A percentile compares a stretch with the other conserved stretches of the same genome.
Evolutionary conservation across 2,797 vertebrate genomes (phyloP).

Genomic region (Typhlichthys subterraneus): DNA sequence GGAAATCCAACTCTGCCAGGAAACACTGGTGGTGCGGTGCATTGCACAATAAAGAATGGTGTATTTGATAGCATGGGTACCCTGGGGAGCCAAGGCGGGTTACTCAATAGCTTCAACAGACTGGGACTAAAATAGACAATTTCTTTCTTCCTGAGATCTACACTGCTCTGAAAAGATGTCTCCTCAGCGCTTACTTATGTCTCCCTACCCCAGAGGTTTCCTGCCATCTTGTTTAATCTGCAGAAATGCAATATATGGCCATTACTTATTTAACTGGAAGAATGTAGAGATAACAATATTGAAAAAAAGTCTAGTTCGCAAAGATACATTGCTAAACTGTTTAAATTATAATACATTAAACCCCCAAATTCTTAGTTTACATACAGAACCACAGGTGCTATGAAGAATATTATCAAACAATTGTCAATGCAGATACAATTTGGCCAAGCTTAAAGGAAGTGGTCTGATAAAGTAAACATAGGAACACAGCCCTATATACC

Average conservation of each 20-base stretch:
- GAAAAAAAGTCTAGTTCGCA: neutral
- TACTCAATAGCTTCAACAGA: constrained; percentile 78
- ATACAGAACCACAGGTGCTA: too few species aligned
- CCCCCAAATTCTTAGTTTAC: too few species aligned
- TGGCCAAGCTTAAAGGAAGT: too few species aligned
- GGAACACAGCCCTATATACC: too few species aligned
- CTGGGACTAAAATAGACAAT: constrained; percentile 72
- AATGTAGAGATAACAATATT: constrained; percentile 2
- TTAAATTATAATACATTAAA: too few species aligned
- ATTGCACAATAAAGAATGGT: constrained; percentile 68
- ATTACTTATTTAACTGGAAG: constrained; percentile 50
- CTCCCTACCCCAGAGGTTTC: constrained; percentile 68
- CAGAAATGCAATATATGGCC: constrained; percentile 63
- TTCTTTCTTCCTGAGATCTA: constrained; percentile 69
- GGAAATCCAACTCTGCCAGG: constrained; percentile 53
- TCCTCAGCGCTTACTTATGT: constrained; percentile 73
- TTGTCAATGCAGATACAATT: too few species aligned
- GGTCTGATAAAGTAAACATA: too few species aligned
- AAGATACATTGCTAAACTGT: neutral
- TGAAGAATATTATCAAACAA: too few species aligned
- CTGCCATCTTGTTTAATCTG: constrained; percentile 70
- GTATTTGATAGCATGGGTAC: constrained; percentile 60
- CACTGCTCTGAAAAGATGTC: constrained; percentile 65
- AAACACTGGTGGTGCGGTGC: constrained; percentile 57
- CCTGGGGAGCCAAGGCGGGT: constrained; percentile 68